These are phyloP conservation scores for Spodoptera frugiperda DNA, from an alignment of 1,140 invertebrate genomes.

Conservation along the genomic window DNA sequence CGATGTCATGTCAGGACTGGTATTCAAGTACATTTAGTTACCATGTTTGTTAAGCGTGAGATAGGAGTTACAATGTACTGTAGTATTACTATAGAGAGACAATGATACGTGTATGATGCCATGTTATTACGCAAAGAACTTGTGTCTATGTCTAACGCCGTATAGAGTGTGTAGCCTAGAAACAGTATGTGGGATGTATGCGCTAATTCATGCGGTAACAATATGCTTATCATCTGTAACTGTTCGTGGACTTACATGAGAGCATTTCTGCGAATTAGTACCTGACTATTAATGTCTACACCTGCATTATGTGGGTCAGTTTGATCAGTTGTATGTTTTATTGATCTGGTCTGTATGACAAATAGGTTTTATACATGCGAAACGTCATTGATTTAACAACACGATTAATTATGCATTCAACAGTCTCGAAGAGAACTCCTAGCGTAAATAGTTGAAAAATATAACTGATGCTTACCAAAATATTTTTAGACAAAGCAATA, in stretches of 20 bases:
- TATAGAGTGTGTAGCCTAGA: constrained; percentile 10
- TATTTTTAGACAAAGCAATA: too few species aligned
- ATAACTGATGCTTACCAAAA: too few species aligned
- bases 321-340: too few species aligned
- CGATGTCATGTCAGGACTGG: constrained; percentile 20
- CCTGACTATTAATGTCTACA: too few species aligned
- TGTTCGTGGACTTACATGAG: background rate
- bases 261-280: background rate
- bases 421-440: too few species aligned
- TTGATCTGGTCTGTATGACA: too few species aligned
- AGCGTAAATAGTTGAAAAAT: too few species aligned
- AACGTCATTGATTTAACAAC: too few species aligned
- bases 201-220: constrained; percentile 11
- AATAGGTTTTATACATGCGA: too few species aligned
- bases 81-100: background rate
- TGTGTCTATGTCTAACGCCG: constrained; percentile 2
- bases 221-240: constrained; percentile 6
- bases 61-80: background rate
- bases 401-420: too few species aligned
- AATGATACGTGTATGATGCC: constrained; percentile 21
- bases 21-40: constrained; percentile 10
- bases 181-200: constrained; percentile 20
- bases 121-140: constrained; percentile 4
- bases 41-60: constrained; percentile 19
- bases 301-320: too few species aligned